Percentiles rank a stretch among this genome's conserved stretches.
Evolutionary conservation across 2,113 vertebrate genomes (phyloP).

Genomic region (pig (Sus scrofa)): T2T-Sscrofa CM000824.6:127444501-127445000

Average conservation of each 20-base stretch:
- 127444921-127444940: not conserved
- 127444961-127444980: not conserved
- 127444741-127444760: not conserved
- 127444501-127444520: no score
- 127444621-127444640: no score
- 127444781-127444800: not conserved
- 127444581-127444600: no score
- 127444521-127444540: no score
- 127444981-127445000: not conserved
- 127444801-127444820: not conserved
- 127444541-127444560: no score
- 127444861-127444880: not conserved
- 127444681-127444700: not conserved
- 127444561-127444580: no score
- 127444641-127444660: not conserved
- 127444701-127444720: not conserved
- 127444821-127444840: not conserved
- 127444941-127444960: not conserved
- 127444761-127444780: not conserved
- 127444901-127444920: not conserved
- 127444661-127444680: not conserved
- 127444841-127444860: not conserved
- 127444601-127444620: no score
- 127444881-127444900: accelerated
- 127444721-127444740: not conserved